Conservation (phyloP, 2,113 vertebrate species). For the Oreochromis tanganicae region DNA sequence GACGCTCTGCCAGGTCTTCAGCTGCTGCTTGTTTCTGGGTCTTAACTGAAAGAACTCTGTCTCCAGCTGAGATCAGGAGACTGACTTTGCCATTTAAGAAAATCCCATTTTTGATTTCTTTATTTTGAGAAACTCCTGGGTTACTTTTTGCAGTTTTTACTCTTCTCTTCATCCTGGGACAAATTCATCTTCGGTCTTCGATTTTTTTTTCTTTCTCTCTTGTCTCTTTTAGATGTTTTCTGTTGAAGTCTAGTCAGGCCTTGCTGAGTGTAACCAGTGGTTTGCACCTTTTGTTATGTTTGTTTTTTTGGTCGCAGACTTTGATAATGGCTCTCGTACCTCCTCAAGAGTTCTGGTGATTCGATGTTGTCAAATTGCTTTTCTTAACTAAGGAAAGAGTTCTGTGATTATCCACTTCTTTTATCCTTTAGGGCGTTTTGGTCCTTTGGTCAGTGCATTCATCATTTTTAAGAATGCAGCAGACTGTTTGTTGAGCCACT, state of each 20-base stretch:
- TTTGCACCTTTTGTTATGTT: not conserved
- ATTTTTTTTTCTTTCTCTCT: not conserved
- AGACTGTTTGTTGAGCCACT: not conserved
- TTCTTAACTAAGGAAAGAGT: not conserved
- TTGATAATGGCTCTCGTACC: accelerated
- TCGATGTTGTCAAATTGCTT: not conserved
- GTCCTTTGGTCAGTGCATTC: accelerated
- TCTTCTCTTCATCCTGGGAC: not conserved
- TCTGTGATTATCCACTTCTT: not conserved
- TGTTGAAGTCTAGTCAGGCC: not conserved
- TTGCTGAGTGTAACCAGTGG: not conserved
- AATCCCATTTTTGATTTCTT: not conserved
- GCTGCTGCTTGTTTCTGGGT: not conserved
- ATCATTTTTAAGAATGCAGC: not conserved
- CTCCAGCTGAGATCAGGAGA: not conserved
- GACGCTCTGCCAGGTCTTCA: not conserved
- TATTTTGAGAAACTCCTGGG: accelerated
- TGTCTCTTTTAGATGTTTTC: not conserved
- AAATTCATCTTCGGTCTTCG: not conserved
- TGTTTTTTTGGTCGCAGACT: not conserved
- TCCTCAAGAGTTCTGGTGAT: accelerated
- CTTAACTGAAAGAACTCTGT: not conserved
- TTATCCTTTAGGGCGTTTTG: not conserved
- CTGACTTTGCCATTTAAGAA: not conserved
- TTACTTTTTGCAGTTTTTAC: not conserved